Evolutionary conservation across 2,888 invertebrate genomes (phyloP), one percentile per base, ranked within the genome.

Genomic region (Camponotus fellah): DNA sequence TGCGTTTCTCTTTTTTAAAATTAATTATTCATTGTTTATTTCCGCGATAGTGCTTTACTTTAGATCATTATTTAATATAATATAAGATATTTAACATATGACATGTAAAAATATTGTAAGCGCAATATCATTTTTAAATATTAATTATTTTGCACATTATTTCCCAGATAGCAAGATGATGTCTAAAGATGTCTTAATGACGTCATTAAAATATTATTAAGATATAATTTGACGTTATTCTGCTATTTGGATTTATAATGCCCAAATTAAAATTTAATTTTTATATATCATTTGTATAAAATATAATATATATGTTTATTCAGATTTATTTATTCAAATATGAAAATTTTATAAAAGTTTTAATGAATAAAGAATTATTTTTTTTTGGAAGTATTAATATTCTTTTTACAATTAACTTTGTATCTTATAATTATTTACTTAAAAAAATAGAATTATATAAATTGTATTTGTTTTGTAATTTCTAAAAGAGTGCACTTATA

Each of bases 351-450:
- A n/a, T 26, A 32, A 0, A 4, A 17, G 12, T 60, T n/a, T 43
- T 74, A 12, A 32, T 4, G 17, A 74, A 74, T 74, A 74, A 74
- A 74, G 6, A 60, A 60, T 74, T 60, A 32, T n/a, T 43, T 72
- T 40, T 40, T 26, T 53, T 53, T 53, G 8, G n/a, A n/a, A 53
- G n/a, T n/a, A 37, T 37, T 37, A 17, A 17, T 12, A n/a, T 26
- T 26, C 26, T 26, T 3, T 3, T 34, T 34, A 46, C 17, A 8
- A 21, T 0, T 58, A 21, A 49, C n/a, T n/a, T 53, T 8, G 21
- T 21, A 58, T 21, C 4, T 26, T 43, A 17, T 3, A 9, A 66
- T 4, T 43, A 40, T 66, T 12, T 53, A 2, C 2, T 8, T 53
- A 0, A 2, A 49, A 49, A 6, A 4, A 49, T 6, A 53, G 49